Base-by-base conservation (phyloP, 2,797 vertebrate genomes). In the Chaetophractus vellerosus region DNA sequence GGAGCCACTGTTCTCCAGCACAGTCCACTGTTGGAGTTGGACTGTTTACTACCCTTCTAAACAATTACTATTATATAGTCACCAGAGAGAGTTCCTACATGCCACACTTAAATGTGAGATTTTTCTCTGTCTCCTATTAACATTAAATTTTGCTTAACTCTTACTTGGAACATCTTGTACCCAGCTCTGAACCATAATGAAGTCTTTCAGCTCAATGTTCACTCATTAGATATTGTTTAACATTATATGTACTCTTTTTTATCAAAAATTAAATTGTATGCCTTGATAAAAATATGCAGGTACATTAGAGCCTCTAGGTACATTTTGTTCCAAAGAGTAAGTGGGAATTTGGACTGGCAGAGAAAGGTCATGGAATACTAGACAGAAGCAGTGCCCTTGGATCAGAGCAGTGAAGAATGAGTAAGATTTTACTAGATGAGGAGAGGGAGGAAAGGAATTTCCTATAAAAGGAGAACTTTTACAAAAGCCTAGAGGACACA, bases 41-140 rank as follows among this genome's bases (percentile, higher is more conserved):
- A 88, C 48, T 95, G 85, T 86, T 90, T 96, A 94, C 52, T 72
- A 36, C 45, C 74, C 78, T 63, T 90, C 69, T 94, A 92, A 95
- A 97, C 93, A 97, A 95, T 26, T 0, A 1, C 75, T 64, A 45
- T 48, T 91, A 69, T 36, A 74, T 18, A 50, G 41, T 88, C 33
- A 84, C 71, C 85, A 78, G 76, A 72, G 61, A 89, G 64, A 9
- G 3, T 48, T 71, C 33, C 91, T 66, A 71, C 84, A 78, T 0
- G 4, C n/a, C 76, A 86, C 0, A 0, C 71, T 92, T 93, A 45
- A 92, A 59, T 64, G 38, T 68, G 55, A 81, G 66, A n/a, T 78
- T 94, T 59, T 71, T 89, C 10, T 90, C 72, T 83, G 31, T 72
- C 61, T 82, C 31, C 16, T 2, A 15, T 91, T 78, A 41, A 59